Evolutionary conservation across 2,888 invertebrate genomes (phyloP).

Genomic region (Drosophila phalerata): DNA sequence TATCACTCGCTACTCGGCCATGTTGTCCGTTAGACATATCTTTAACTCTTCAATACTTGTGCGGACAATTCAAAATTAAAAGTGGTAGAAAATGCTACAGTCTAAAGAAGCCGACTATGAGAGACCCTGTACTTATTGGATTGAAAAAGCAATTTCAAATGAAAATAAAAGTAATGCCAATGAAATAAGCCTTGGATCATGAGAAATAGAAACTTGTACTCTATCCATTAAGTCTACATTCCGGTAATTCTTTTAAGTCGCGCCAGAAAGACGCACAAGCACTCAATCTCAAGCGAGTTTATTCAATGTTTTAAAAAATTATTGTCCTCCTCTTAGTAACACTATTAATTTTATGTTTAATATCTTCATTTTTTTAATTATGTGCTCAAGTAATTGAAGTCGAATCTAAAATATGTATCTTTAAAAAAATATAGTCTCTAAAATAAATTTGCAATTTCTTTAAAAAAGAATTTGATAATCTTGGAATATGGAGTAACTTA

Average conservation of each 20-base stretch:
- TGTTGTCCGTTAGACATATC: conserved; percentile 37
- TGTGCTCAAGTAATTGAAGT: too few relatives aligned
- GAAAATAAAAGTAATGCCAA: too few relatives aligned
- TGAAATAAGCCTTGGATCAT: too few relatives aligned
- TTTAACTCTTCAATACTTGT: conserved; percentile 8
- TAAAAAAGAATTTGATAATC: neutral
- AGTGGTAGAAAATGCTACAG: neutral
- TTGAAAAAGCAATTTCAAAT: neutral
- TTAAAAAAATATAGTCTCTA: neutral
- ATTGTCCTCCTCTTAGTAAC: too few relatives aligned
- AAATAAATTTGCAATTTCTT: neutral
- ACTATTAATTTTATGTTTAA: too few relatives aligned
- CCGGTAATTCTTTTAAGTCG: too few relatives aligned
- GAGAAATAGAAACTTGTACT: too few relatives aligned
- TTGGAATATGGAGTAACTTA: neutral
- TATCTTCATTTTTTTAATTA: too few relatives aligned
- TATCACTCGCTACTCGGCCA: conserved; percentile 49
- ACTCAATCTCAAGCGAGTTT: too few relatives aligned
- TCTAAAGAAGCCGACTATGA: neutral
- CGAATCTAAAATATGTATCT: neutral
- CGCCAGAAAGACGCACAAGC: too few relatives aligned
- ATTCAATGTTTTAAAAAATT: too few relatives aligned
- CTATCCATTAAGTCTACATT: too few relatives aligned
- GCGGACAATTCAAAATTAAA: conserved; percentile 8
- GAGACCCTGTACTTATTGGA: neutral